A percentile compares a stretch with the other conserved stretches of the same genome.
phyloP scores from a whole-genome alignment of 64 coral and sea anemone genomes.

The Actinia tenebrosa region DNA sequence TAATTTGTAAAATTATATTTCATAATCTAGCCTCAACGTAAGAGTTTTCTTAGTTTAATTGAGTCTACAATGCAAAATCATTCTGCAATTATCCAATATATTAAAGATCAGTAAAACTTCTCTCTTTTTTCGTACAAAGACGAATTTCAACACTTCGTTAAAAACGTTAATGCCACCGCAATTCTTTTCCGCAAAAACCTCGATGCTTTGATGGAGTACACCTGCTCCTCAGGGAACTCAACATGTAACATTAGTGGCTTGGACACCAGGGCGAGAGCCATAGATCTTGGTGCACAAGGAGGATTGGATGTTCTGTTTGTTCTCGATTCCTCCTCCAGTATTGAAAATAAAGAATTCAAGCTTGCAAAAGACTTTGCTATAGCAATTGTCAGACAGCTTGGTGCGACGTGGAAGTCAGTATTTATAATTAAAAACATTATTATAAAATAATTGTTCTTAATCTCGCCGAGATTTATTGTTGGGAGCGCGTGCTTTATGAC shows the following conservation, averaged over 20 bases:
- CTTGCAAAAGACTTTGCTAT: slow-evolving; percentile 38
- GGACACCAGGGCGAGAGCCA: slow-evolving; percentile 35
- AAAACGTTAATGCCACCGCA: slow-evolving; percentile 35
- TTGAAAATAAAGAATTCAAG: slow-evolving; percentile 34
- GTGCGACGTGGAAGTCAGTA: slow-evolving; percentile 32
- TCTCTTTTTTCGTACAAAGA: slow-evolving; percentile 25
- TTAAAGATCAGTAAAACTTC: not conserved
- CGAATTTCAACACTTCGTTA: slow-evolving; percentile 42
- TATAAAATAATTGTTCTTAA: too few species aligned
- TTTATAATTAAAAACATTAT: not conserved
- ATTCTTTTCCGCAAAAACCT: slow-evolving; percentile 35
- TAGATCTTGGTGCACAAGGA: slow-evolving; percentile 5
- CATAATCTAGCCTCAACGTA: not conserved
- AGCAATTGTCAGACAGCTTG: slow-evolving; percentile 35
- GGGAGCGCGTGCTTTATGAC: too few species aligned
- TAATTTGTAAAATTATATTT: not conserved
- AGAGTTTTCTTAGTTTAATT: too few species aligned
- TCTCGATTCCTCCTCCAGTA: slow-evolving; percentile 63
- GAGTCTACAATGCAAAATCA: not conserved
- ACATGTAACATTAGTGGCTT: slow-evolving; percentile 14
- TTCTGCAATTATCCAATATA: not conserved
- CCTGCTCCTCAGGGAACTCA: slow-evolving; percentile 44
- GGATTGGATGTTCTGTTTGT: slow-evolving; percentile 76
- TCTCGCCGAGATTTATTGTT: too few species aligned
- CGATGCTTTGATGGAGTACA: slow-evolving; percentile 51